Conservation (phyloP, 2,888 invertebrate species). For the Perdita meconis region DNA sequence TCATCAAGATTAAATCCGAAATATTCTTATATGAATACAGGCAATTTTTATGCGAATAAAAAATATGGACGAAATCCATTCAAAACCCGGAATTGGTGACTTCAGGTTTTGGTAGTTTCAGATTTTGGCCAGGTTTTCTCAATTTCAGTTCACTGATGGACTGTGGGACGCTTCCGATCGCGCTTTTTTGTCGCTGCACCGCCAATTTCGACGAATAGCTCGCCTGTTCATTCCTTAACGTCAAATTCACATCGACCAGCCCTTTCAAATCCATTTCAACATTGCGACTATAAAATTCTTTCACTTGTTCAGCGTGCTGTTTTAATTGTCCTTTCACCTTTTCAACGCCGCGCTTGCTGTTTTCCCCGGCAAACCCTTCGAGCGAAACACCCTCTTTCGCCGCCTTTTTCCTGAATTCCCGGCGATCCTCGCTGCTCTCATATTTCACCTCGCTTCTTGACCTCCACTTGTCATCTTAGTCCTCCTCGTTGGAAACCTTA, state of each 20-base stretch:
- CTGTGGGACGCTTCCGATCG: not conserved
- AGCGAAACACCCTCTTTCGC: not conserved
- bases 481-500: conserved; percentile 25
- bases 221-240: not conserved
- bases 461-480: conserved; percentile 42
- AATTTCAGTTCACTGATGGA: no score
- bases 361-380: no score
- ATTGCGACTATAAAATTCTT: not conserved
- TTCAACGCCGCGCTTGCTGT: no score
- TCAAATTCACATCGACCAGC: conserved; percentile 5
- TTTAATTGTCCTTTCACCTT: conserved; percentile 9
- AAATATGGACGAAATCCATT: no score
- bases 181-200: not conserved
- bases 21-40: no score
- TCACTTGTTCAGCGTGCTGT: conserved; percentile 1
- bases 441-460: conserved; percentile 41
- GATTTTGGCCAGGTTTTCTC: no score
- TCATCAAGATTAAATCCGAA: no score
- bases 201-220: conserved; percentile 5
- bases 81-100: no score
- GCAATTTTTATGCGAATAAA: no score
- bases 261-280: conserved; percentile 7
- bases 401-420: not conserved
- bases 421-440: conserved; percentile 11
- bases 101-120: no score